These are phyloP conservation scores for Notarius quadriscutis DNA, from an alignment of 2,113 vertebrate species.

Conservation along the genomic window DNA sequence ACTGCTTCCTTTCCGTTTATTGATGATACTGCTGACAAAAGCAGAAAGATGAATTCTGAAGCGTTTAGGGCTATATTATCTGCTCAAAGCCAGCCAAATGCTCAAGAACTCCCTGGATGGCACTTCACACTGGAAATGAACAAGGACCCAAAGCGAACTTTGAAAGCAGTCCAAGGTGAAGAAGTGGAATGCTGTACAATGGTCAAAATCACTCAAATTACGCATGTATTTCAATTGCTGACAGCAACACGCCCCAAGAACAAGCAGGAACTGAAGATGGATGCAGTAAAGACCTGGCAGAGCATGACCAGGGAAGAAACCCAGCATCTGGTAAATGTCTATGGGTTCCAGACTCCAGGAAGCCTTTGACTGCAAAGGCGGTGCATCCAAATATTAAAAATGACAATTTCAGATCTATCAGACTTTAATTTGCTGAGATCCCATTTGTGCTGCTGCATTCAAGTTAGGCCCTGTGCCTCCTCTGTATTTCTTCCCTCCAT, in stretches of 20 bases:
- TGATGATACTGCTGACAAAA: not conserved
- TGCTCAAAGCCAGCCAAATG: too few relatives aligned
- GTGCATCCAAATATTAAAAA: not conserved
- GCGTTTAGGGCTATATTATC: not conserved
- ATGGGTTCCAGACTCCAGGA: not conserved
- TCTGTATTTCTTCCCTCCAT: too few relatives aligned
- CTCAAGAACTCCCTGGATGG: too few relatives aligned
- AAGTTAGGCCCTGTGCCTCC: too few relatives aligned
- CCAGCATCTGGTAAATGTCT: not conserved
- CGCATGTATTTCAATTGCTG: not conserved
- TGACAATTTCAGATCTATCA: not conserved
- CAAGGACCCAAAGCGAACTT: not conserved
- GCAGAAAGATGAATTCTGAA: not conserved
- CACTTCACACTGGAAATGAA: not conserved
- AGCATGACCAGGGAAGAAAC: not conserved
- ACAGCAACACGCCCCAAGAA: too few relatives aligned
- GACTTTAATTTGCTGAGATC: too few relatives aligned
- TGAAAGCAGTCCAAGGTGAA: not conserved
- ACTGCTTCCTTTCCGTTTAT: not conserved
- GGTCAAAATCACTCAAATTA: not conserved
- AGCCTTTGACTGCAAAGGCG: not conserved
- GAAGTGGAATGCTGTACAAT: not conserved
- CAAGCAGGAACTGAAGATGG: too few relatives aligned
- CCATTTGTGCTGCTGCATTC: too few relatives aligned
- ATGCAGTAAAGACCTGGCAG: not conserved